A percentile compares a stretch with the other conserved stretches of the same genome.
Conservation (phyloP, 2,888 invertebrate species). For the Lamellibrachia satsuma region DNA sequence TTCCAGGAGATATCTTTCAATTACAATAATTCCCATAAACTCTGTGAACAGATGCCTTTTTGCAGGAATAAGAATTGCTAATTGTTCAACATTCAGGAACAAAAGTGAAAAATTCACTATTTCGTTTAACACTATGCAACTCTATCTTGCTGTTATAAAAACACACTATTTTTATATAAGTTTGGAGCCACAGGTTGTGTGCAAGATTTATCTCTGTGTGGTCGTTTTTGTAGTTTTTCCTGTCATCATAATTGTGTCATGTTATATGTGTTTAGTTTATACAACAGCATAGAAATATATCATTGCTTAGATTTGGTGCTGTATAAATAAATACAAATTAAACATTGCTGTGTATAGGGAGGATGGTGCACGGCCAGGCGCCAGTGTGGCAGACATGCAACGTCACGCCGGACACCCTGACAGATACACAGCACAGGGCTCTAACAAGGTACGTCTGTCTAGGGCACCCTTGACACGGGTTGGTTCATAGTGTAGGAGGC, state of each 20-base stretch:
- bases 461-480: neutral
- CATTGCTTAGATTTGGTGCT: too few relatives aligned
- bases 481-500: too few relatives aligned
- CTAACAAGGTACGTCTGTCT: conserved; percentile 32
- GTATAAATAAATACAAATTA: too few relatives aligned
- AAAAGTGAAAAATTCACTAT: neutral
- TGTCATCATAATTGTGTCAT: too few relatives aligned
- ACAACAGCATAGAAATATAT: too few relatives aligned
- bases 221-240: neutral
- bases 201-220: neutral
- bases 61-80: neutral
- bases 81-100: too few relatives aligned
- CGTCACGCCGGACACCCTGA: conserved; percentile 43
- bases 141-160: too few relatives aligned
- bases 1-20: neutral
- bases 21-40: neutral
- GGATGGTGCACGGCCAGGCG: conserved; percentile 35
- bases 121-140: neutral
- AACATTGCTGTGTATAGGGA: conserved; percentile 21
- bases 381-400: conserved; percentile 46
- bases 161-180: neutral
- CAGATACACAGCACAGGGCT: conserved; percentile 40
- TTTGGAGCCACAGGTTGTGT: neutral
- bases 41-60: neutral
- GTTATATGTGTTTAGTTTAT: too few relatives aligned